Percentiles rank a stretch among this genome's conserved stretches.
These are phyloP conservation scores for Poecile montanus DNA, from an alignment of 2,797 vertebrate genomes.

Conservation along the genomic window DNA sequence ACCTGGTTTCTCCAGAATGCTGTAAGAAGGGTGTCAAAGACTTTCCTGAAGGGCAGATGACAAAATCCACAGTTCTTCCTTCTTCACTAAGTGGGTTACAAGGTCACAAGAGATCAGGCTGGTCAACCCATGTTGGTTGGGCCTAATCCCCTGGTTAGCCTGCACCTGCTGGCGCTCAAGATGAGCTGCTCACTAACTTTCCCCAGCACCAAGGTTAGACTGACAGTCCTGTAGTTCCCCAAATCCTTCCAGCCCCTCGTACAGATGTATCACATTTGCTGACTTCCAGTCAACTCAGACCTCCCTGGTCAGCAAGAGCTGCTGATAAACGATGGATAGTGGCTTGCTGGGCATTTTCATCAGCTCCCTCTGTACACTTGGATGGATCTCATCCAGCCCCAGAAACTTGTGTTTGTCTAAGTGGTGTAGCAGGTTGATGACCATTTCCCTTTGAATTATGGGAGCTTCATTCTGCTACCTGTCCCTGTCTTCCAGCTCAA, in stretches of 20 bases:
- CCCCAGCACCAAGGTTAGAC: not conserved
- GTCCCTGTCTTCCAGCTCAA: not conserved
- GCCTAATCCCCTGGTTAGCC: not conserved
- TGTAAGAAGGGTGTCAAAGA: not conserved
- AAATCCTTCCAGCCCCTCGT: not conserved
- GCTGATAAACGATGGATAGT: not conserved
- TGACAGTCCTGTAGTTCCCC: not conserved
- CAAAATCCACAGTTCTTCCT: not conserved
- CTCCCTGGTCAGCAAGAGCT: not conserved
- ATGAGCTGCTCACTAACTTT: not conserved
- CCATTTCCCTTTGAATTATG: not conserved
- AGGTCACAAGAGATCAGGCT: not conserved
- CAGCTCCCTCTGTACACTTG: not conserved
- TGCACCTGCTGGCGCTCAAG: not conserved
- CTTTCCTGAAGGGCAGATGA: not conserved
- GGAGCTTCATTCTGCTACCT: not conserved
- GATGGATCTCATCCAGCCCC: not conserved
- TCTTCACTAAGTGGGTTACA: not conserved
- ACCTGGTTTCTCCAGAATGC: not conserved
- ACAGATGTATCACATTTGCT: not conserved
- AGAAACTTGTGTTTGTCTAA: not conserved
- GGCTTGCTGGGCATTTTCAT: not conserved
- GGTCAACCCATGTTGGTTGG: not conserved
- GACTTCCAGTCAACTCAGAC: not conserved
- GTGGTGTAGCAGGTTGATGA: not conserved